These are phyloP conservation scores for Eilema sororculum DNA, from an alignment of 2,888 invertebrate species.

Conservation along the genomic window DNA sequence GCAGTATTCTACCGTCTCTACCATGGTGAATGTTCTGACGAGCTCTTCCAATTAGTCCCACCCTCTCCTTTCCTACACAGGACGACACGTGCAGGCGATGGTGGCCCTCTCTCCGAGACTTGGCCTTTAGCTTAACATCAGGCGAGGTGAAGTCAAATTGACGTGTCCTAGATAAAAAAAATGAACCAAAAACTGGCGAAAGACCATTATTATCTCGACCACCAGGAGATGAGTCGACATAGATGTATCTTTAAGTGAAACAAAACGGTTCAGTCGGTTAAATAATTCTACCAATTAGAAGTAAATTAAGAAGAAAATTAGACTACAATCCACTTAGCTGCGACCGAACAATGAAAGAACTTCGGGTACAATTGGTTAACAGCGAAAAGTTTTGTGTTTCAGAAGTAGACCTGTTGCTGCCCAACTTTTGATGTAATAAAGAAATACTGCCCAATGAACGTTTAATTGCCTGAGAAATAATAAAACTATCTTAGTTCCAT, in stretches of 20 bases:
- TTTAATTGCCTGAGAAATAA: neutral
- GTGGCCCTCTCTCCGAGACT: no score
- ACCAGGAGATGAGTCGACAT: no score
- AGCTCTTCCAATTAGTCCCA: no score
- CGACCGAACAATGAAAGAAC: neutral
- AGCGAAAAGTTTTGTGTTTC: neutral
- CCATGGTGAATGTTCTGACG: no score
- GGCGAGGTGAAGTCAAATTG: no score
- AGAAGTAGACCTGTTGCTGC: slow-evolving; percentile 12
- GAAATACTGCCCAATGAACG: neutral
- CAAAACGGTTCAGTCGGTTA: neutral
- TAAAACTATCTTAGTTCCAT: neutral
- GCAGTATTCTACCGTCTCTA: no score
- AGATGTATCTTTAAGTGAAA: neutral
- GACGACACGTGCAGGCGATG: no score
- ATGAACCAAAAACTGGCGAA: no score
- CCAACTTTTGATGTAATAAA: neutral
- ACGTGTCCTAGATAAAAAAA: no score
- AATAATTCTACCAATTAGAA: neutral
- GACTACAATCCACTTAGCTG: neutral
- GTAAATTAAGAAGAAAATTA: neutral
- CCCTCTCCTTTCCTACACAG: no score
- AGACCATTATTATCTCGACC: no score
- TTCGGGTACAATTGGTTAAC: neutral
- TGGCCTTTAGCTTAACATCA: no score